A percentile compares a stretch with the other conserved stretches of the same genome.
phyloP scores from a whole-genome alignment of 2,888 invertebrate genomes.

The Chorisops tibialis region DNA sequence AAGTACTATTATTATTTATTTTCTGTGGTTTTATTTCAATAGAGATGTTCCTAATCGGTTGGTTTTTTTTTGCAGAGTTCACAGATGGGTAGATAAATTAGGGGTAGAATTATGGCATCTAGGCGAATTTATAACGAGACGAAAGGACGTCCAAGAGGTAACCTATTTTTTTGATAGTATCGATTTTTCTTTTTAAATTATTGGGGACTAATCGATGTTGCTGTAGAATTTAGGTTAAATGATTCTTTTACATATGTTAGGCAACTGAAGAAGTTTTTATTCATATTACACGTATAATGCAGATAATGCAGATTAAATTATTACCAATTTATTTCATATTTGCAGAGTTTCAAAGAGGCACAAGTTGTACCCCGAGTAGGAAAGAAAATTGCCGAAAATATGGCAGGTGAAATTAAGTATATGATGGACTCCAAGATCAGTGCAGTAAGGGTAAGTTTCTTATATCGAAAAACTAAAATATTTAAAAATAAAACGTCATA shows the following conservation, averaged over 20 bases:
- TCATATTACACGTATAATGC: no score
- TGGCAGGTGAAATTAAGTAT: slow-evolving; percentile 77
- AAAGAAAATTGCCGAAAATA: slow-evolving; percentile 72
- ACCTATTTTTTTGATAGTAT: slow-evolving; percentile 42
- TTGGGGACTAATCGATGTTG: slow-evolving; percentile 12
- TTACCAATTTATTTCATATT: slow-evolving; percentile 35
- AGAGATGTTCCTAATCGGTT: slow-evolving; percentile 29
- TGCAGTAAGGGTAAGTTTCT: slow-evolving; percentile 67
- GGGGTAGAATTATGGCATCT: slow-evolving; percentile 77
- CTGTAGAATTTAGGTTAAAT: slow-evolving; percentile 7
- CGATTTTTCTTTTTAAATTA: slow-evolving; percentile 12
- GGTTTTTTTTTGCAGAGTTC: slow-evolving; percentile 58
- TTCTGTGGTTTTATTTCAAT: no score
- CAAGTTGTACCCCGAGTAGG: slow-evolving; percentile 74
- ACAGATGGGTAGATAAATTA: slow-evolving; percentile 78
- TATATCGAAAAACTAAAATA: neutral
- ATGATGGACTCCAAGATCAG: slow-evolving; percentile 88
- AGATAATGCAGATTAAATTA: no score
- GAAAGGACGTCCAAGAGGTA: slow-evolving; percentile 75
- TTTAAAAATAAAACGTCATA: no score
- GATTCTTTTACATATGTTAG: no score
- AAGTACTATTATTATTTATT: slow-evolving; percentile 36
- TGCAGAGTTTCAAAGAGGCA: slow-evolving; percentile 75
- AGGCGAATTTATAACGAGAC: slow-evolving; percentile 75
- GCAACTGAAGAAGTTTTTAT: no score